Base-by-base conservation (phyloP, 2,113 vertebrate species). In the Colius striatus region DNA sequence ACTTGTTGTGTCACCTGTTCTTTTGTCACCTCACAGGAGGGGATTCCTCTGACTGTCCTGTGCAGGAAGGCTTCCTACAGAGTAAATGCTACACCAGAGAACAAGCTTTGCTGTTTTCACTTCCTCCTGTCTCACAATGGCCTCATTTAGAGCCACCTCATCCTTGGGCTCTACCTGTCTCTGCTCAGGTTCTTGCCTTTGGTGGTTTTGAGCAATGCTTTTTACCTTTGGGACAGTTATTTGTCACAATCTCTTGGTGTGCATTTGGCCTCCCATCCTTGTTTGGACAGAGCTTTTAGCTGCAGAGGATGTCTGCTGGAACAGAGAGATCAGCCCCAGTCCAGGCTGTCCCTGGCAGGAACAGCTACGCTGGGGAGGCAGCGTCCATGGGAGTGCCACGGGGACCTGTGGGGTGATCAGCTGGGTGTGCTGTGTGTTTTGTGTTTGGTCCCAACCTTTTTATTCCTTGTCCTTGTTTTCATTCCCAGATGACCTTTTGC, bases 131-230 rank as follows among this genome's bases (percentile, higher is more conserved):
- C 45, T 16, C 60, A 41, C 23, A 6, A 23, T 5, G 38, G 45
- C 29, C 3, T 62, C 34, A 3, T 32, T n/a, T 18, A 45, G 54
- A 43, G 60, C n/a, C 16, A 13, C 51, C 4, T 21, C 62, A 11
- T 11, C 58, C 55, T 18, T 6, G 10, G 32, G 19, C 50, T 62
- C 41, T 16, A 2, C 1, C 0, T 20, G 7, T 12, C 41, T 47
- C 84, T 55, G 29, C 61, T 50, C 19, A 19, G 21, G 30, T 45
- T 68, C 74, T 51, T 34, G 34, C 43, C 32, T 8, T 26, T 32
- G 2, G 13, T n/a, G 20, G 3, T 32, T 67, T 25, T 5, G 25
- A 43, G 38, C 7, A 2, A 62, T 13, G 30, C 25, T 34, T 67
- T 30, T 55, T 25, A 10, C n/a, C 54, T 47, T 20, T 41, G 41